These are phyloP conservation scores for Campopleginae sp. DNA, from an alignment of 2,888 invertebrate species.

Conservation along the genomic window DNA sequence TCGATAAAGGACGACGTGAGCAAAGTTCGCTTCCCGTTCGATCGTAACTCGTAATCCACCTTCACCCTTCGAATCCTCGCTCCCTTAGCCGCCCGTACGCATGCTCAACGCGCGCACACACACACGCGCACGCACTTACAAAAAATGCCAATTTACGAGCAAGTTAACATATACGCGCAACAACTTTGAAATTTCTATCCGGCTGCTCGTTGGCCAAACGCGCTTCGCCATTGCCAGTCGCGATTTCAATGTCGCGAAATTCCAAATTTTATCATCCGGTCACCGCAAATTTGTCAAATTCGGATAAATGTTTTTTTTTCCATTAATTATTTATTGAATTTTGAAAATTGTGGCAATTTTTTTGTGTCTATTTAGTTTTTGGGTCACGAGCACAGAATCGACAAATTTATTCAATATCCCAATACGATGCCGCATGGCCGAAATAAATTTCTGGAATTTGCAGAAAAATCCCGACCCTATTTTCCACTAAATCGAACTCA, in stretches of 20 bases:
- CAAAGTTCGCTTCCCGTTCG: slow-evolving; percentile 54
- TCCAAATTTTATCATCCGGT: not conserved
- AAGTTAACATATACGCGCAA: not conserved
- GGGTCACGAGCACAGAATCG: not conserved
- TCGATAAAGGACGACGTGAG: slow-evolving; percentile 45
- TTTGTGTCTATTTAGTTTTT: too few relatives aligned
- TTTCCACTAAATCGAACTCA: slow-evolving; percentile 43
- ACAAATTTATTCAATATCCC: not conserved
- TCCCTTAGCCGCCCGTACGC: slow-evolving; percentile 10
- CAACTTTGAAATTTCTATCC: not conserved
- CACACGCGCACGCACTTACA: not conserved
- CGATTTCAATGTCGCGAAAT: not conserved
- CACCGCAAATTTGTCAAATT: too few relatives aligned
- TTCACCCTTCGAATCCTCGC: not conserved
- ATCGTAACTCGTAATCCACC: slow-evolving; percentile 59
- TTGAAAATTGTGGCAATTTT: too few relatives aligned
- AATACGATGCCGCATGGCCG: not conserved
- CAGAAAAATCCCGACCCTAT: slow-evolving; percentile 7
- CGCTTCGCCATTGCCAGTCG: not conserved
- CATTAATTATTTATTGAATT: too few relatives aligned
- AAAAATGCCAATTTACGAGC: slow-evolving; percentile 18
- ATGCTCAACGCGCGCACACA: not conserved
- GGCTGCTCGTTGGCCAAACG: not conserved
- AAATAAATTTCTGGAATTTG: slow-evolving; percentile 50
- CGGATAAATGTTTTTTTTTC: too few relatives aligned